Conservation (phyloP, 2,113 vertebrate genomes). For the Alligator sinensis region DNA sequence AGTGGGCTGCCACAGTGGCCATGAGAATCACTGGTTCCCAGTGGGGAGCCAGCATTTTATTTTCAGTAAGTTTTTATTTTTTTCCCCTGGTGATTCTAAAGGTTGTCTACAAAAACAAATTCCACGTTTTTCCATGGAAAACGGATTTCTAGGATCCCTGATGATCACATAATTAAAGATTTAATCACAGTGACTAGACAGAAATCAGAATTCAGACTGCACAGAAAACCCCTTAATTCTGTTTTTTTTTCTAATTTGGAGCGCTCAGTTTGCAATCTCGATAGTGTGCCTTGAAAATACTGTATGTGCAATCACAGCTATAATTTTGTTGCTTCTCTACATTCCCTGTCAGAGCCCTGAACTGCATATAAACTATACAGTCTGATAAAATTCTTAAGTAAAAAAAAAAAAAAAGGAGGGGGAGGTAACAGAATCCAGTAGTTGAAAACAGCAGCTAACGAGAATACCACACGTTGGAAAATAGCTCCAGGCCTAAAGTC, state of each 20-base stretch:
- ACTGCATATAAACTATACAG: neutral
- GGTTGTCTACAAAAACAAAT: too few species aligned
- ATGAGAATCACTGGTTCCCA: too few species aligned
- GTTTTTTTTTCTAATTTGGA: neutral
- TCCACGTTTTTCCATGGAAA: too few species aligned
- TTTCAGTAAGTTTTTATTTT: too few species aligned
- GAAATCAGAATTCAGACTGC: neutral
- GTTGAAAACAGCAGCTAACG: neutral
- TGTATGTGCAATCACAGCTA: neutral
- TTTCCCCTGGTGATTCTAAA: too few species aligned
- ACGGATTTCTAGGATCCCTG: too few species aligned
- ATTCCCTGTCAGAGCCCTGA: neutral
- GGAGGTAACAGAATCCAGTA: neutral
- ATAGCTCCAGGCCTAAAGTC: neutral
- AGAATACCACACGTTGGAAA: neutral
- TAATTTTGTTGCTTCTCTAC: neutral
- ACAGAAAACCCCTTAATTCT: neutral
- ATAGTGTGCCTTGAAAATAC: neutral
- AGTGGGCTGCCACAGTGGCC: too few species aligned
- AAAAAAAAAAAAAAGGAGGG: neutral
- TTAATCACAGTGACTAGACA: neutral
- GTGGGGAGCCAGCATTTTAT: too few species aligned
- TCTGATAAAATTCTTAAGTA: too few species aligned
- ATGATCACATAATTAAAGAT: neutral
- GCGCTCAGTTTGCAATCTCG: neutral